Evolutionary conservation across 2,113 vertebrate species (phyloP), one percentile per base, ranked within the genome.

Genomic region (Manacus vitellinus): DNA sequence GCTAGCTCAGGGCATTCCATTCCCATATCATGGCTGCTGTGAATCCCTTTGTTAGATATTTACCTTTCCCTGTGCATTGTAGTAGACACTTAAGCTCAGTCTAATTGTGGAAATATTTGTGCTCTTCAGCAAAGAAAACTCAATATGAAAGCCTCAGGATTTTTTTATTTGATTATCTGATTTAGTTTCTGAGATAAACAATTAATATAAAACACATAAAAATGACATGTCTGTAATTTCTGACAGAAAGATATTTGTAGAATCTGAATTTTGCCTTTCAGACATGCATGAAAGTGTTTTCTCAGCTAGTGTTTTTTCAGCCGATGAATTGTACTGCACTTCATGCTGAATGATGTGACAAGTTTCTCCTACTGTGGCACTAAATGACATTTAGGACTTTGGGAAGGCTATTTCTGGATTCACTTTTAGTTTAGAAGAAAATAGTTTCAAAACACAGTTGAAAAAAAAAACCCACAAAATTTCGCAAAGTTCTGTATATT

Each of bases 181-280:
- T 96, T 91, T 71, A 54, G 39, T 96, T 97, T 68, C 65, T 56
- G 61, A 88, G 89, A 96, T 24, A 18, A 96, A 35, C 23, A 30
- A 86, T 94, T 94, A 88, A 83, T 95, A 80, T 89, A 90, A 97
- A 96, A 68, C 51, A 78, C n/a, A 84, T 35, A 49, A 24, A 92
- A 94, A 95, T 95, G 85, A 96, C 95, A 72, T 81, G 95, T 74
- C 84, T 95, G 39, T 89, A 65, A 93, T 93, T 81, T 95, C 73
- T 96, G 82, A 72, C 39, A 93, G 74, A 77, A 95, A 90, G 82
- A 88, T 80, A 76, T 31, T 85, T 91, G 27, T 87, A 93, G 62
- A 52, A 37, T 93, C 37, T 63, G 46, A 55, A n/a, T 65, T 94
- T 76, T 94, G 56, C 52, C 89, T 91, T 89, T 90, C 62, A 93